A percentile compares a stretch with the other conserved stretches of the same genome.
Evolutionary conservation across 2,888 invertebrate genomes (phyloP).

Genomic region (Sesia bembeciformis): DNA sequence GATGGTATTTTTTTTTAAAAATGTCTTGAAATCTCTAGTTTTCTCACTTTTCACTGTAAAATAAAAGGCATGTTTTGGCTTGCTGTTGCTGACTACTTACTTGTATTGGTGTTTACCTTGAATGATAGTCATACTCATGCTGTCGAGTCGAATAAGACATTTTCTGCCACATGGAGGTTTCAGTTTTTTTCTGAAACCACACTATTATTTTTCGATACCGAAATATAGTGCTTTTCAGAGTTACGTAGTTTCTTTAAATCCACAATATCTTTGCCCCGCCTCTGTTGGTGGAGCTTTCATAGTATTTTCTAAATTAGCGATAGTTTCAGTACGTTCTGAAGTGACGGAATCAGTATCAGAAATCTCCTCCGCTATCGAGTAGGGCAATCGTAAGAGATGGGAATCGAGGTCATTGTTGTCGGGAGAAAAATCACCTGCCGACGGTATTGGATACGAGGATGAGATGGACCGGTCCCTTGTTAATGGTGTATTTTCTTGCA

Average conservation of each 20-base stretch:
- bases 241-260: too few relatives aligned
- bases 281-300: too few relatives aligned
- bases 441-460: too few relatives aligned
- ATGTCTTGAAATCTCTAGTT: background rate
- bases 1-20: background rate
- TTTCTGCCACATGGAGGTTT: background rate
- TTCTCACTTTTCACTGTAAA: background rate
- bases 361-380: background rate
- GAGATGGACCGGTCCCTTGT: too few relatives aligned
- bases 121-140: too few relatives aligned
- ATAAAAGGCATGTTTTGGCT: background rate
- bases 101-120: background rate
- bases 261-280: too few relatives aligned
- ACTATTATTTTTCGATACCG: background rate
- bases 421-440: too few relatives aligned
- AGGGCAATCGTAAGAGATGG: background rate
- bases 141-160: background rate
- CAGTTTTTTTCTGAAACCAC: background rate
- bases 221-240: too few relatives aligned
- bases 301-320: too few relatives aligned
- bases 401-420: background rate
- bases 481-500: too few relatives aligned
- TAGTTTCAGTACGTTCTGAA: too few relatives aligned
- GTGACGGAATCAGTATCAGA: background rate
- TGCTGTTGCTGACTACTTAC: background rate